These are phyloP conservation scores for Amphipyra berbera DNA, from an alignment of 2,888 invertebrate genomes.

Conservation along the genomic window DNA sequence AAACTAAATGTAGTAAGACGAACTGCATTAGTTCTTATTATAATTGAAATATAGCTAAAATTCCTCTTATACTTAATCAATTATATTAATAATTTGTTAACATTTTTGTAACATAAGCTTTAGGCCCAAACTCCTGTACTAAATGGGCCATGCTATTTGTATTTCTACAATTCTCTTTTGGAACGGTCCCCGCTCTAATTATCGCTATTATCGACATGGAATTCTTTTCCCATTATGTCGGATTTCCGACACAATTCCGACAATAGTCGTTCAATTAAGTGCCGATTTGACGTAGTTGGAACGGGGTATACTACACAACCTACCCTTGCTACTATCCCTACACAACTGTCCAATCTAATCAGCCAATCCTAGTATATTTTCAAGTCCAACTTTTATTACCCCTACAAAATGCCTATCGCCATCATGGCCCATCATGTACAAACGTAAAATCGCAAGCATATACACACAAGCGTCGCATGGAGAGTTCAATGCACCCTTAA, in stretches of 20 bases:
- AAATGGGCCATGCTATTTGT: conserved; percentile 22
- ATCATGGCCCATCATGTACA: conserved; percentile 34
- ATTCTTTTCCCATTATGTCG: too few species aligned
- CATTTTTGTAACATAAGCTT: conserved; percentile 17
- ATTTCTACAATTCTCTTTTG: not conserved
- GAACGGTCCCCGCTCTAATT: not conserved
- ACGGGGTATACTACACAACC: not conserved
- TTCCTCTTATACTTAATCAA: conserved; percentile 3
- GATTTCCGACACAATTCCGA: too few species aligned
- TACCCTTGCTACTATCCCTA: conserved; percentile 1
- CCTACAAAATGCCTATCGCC: not conserved
- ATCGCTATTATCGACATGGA: too few species aligned
- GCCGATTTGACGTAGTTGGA: too few species aligned
- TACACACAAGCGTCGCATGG: conserved; percentile 20
- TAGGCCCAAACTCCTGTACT: conserved; percentile 31
- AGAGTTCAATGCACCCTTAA: conserved; percentile 19
- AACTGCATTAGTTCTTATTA: conserved; percentile 14
- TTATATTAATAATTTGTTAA: not conserved
- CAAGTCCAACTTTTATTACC: not conserved
- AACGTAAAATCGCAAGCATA: conserved; percentile 23
- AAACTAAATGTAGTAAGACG: conserved; percentile 12
- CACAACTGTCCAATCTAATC: not conserved
- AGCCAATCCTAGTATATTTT: not conserved
- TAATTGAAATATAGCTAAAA: conserved; percentile 17
- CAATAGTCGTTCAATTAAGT: too few species aligned